A percentile compares a stretch with the other conserved stretches of the same genome.
Evolutionary conservation across 1,140 invertebrate species (phyloP).

Genomic region (Drosophila guanche): DNA sequence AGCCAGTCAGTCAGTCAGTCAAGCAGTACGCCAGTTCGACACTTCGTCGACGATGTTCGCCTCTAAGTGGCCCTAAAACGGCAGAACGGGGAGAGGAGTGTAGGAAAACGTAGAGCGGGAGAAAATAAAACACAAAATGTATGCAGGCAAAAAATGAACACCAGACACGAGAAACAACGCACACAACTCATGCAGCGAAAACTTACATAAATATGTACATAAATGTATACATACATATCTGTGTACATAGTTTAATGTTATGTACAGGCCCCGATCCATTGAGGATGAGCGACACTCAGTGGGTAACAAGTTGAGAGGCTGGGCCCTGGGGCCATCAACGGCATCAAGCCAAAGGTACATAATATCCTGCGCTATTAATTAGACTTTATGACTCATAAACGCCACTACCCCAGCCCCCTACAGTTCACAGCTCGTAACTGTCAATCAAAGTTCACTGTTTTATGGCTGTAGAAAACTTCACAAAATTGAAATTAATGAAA

Average conservation of each 20-base stretch:
- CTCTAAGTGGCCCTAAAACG: constrained; percentile 75
- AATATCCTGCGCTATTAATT: constrained; percentile 31
- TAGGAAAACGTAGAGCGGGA: background rate
- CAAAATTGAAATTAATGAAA: too few relatives aligned
- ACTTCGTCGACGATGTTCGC: constrained; percentile 26
- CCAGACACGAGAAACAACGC: constrained; percentile 27
- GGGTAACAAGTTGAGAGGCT: constrained; percentile 27
- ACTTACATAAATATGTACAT: constrained; percentile 1
- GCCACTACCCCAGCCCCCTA: too few relatives aligned
- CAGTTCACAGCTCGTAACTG: background rate
- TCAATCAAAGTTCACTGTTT: too few relatives aligned
- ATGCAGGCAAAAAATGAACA: constrained; percentile 49
- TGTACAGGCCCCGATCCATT: constrained; percentile 2
- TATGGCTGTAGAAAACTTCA: too few relatives aligned
- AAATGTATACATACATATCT: constrained; percentile 12
- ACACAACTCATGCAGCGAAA: background rate
- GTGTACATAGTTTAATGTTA: background rate
- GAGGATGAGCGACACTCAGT: constrained; percentile 2
- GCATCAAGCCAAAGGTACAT: background rate
- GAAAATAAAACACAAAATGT: constrained; percentile 54
- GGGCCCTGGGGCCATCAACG: background rate
- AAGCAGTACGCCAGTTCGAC: background rate
- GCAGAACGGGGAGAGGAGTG: constrained; percentile 6
- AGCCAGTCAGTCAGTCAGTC: constrained; percentile 22
- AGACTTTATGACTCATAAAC: constrained; percentile 34